Conservation (phyloP, 2,888 invertebrate genomes). For the Lycophotia porphyrea region DNA sequence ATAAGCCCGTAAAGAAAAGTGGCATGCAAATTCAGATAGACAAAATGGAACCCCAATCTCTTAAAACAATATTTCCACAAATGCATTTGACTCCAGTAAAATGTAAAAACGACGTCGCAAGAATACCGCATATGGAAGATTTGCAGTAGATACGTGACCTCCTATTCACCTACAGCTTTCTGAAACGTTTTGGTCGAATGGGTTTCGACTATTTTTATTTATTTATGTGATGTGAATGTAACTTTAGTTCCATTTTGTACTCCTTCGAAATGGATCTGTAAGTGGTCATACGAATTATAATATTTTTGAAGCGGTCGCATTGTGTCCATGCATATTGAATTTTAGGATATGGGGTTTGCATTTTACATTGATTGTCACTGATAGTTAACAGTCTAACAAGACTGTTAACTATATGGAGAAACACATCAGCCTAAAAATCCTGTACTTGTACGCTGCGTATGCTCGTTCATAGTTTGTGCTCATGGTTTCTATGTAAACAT, state of each 20-base stretch:
- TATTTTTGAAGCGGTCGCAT: constrained; percentile 6
- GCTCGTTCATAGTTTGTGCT: background rate
- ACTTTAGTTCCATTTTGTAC: constrained; percentile 31
- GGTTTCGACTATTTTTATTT: constrained; percentile 56
- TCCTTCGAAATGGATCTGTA: constrained; percentile 35
- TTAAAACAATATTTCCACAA: constrained; percentile 64
- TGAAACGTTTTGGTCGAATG: constrained; percentile 50
- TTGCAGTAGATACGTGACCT: constrained; percentile 65
- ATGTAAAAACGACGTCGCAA: constrained; percentile 64
- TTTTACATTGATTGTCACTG: background rate
- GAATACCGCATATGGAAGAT: constrained; percentile 67
- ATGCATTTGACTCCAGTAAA: constrained; percentile 65
- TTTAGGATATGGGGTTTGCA: background rate
- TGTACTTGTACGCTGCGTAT: background rate
- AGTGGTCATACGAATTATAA: constrained; percentile 35
- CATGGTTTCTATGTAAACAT: background rate
- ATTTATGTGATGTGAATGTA: constrained; percentile 48
- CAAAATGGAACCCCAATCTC: constrained; percentile 60
- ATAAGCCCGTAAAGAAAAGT: constrained; percentile 38
- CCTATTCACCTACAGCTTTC: constrained; percentile 55
- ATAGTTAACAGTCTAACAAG: too few species aligned
- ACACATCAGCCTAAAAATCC: background rate
- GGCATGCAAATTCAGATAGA: constrained; percentile 47
- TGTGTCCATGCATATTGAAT: constrained; percentile 8
- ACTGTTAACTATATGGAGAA: background rate